phyloP scores from a whole-genome alignment of 1,140 invertebrate genomes.

The Lordiphosa stackelbergi region DNA sequence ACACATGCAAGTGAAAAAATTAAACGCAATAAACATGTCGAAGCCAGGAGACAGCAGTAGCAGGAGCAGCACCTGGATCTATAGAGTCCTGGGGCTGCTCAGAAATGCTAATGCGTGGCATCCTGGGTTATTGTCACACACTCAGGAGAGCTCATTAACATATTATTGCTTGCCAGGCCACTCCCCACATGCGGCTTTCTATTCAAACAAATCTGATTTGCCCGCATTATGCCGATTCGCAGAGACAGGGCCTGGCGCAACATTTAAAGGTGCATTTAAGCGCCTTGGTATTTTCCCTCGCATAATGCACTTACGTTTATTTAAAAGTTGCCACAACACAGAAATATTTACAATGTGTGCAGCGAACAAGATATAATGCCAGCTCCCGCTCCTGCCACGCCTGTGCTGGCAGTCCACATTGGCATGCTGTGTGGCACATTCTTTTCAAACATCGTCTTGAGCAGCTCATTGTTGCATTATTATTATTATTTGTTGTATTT shows the following conservation, averaged over 20 bases:
- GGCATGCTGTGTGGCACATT: conserved; percentile 18
- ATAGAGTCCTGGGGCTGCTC: conserved; percentile 13
- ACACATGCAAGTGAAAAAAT: conserved; percentile 39
- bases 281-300: conserved; percentile 44
- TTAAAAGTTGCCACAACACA: conserved; percentile 37
- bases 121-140: conserved; percentile 65
- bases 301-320: conserved; percentile 60
- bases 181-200: conserved; percentile 1
- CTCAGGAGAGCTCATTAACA: conserved; percentile 56
- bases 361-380: conserved; percentile 61
- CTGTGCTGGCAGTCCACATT: too few species aligned
- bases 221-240: background rate
- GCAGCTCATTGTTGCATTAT: conserved; percentile 54
- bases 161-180: conserved; percentile 56
- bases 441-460: conserved; percentile 48
- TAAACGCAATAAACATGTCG: conserved; percentile 73
- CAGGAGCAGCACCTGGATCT: background rate
- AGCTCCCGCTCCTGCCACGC: conserved; percentile 16
- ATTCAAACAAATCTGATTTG: conserved; percentile 44
- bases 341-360: conserved; percentile 61
- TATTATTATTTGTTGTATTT: conserved; percentile 49
- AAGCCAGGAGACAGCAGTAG: conserved; percentile 17
- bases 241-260: too few species aligned
- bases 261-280: conserved; percentile 44
- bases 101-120: conserved; percentile 61